Percentiles rank a stretch among this genome's conserved stretches.
phyloP scores from a whole-genome alignment of 2,888 invertebrate genomes.

The Papilio protenor region DNA sequence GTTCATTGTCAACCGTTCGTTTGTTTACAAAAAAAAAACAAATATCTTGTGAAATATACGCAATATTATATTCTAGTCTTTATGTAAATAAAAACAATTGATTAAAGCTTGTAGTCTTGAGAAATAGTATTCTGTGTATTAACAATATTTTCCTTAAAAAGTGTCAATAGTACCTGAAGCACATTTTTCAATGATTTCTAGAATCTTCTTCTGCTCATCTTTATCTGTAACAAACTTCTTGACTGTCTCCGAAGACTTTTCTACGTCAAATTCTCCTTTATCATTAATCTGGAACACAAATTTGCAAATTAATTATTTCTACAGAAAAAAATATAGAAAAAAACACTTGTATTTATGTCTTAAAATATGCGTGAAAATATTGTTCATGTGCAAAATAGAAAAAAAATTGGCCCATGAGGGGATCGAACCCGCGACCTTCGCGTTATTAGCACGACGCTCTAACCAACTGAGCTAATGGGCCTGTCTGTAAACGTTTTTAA shows the following conservation, averaged over 20 bases:
- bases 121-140: too few relatives aligned
- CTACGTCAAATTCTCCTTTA: slow-evolving; percentile 58
- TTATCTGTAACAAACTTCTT: slow-evolving; percentile 54
- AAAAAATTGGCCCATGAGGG: slow-evolving; percentile 20
- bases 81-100: too few relatives aligned
- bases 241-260: slow-evolving; percentile 49
- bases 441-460: slow-evolving; percentile 30
- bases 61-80: too few relatives aligned
- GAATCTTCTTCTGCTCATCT: slow-evolving; percentile 52
- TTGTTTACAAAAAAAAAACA: too few relatives aligned
- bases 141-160: too few relatives aligned
- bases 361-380: not conserved
- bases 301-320: not conserved
- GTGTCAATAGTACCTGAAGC: slow-evolving; percentile 52
- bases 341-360: not conserved
- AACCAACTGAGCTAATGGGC: slow-evolving; percentile 39
- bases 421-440: slow-evolving; percentile 22
- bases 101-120: too few relatives aligned
- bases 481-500: not conserved
- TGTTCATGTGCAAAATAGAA: slow-evolving; percentile 27
- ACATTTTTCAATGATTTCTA: slow-evolving; percentile 53
- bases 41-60: too few relatives aligned
- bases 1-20: too few relatives aligned
- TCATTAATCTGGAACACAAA: slow-evolving; percentile 58
- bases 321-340: not conserved